A percentile compares a stretch with the other conserved stretches of the same genome.
Evolutionary conservation across 2,113 vertebrate species (phyloP).

Genomic region (Xenopus laevis): DNA sequence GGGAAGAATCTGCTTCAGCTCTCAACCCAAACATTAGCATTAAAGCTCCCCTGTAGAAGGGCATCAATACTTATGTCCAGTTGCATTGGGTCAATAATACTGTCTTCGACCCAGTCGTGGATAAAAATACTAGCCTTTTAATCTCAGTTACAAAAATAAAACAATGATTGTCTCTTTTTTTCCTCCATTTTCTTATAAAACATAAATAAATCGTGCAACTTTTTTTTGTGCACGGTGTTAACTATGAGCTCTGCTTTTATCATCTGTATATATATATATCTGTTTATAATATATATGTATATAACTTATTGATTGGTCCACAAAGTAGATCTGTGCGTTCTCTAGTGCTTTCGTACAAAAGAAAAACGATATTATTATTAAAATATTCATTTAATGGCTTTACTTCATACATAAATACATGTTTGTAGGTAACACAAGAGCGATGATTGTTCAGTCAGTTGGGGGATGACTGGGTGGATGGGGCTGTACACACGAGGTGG

Average conservation of each 20-base stretch:
- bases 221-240: slow-evolving; percentile 76
- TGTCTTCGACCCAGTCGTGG: slow-evolving; percentile 86
- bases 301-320: slow-evolving; percentile 83
- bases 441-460: slow-evolving; percentile 85
- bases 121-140: slow-evolving; percentile 98
- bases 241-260: slow-evolving; percentile 64
- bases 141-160: slow-evolving; percentile 93
- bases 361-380: slow-evolving; percentile 98
- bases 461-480: slow-evolving; percentile 77
- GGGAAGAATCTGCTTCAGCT: slow-evolving; percentile 74
- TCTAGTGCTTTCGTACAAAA: slow-evolving; percentile 96
- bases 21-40: slow-evolving; percentile 76
- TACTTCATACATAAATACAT: slow-evolving; percentile 99
- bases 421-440: slow-evolving; percentile 91
- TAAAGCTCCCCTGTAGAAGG: slow-evolving; percentile 79
- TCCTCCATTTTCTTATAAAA: slow-evolving; percentile 91
- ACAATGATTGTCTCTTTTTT: slow-evolving; percentile 86
- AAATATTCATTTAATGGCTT: slow-evolving; percentile 99
- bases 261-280: slow-evolving; percentile 49
- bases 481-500: slow-evolving; percentile 74
- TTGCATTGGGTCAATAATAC: slow-evolving; percentile 86
- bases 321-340: slow-evolving; percentile 88
- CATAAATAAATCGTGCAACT: slow-evolving; percentile 84
- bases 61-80: slow-evolving; percentile 78
- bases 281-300: slow-evolving; percentile 68